Evolutionary conservation across 2,113 vertebrate species (phyloP).

Genomic region (Donacobius atricapilla): DNA sequence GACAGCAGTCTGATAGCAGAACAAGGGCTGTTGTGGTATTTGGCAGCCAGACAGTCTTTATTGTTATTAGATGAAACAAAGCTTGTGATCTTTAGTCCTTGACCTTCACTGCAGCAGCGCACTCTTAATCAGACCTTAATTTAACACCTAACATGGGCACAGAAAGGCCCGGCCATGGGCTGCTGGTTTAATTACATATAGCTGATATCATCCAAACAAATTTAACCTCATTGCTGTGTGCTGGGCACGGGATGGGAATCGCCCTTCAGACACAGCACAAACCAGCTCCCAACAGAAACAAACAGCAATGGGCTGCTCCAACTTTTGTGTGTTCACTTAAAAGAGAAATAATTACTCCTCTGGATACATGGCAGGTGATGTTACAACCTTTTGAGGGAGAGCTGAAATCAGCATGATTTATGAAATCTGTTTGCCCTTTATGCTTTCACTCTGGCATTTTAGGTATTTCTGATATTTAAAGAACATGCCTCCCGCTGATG

Average conservation of each 20-base stretch:
- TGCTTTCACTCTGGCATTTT: background rate
- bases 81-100: slow-evolving; percentile 72
- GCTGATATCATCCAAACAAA: slow-evolving; percentile 70
- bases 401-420: background rate
- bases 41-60: slow-evolving; percentile 67
- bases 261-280: background rate
- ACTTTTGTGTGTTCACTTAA: background rate
- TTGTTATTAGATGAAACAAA: slow-evolving; percentile 73
- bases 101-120: slow-evolving; percentile 65
- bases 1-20: slow-evolving; percentile 66
- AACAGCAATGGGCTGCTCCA: background rate
- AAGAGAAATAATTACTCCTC: background rate
- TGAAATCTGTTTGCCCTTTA: background rate
- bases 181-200: slow-evolving; percentile 65
- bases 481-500: background rate
- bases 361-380: background rate
- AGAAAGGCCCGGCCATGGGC: slow-evolving; percentile 53
- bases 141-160: slow-evolving; percentile 74
- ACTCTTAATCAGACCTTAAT: slow-evolving; percentile 72
- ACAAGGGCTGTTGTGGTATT: slow-evolving; percentile 64
- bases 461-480: background rate
- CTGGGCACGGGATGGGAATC: background rate
- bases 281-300: background rate
- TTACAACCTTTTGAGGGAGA: background rate
- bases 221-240: slow-evolving; percentile 50